Evolutionary conservation across 2,113 vertebrate genomes (phyloP), one percentile per base, ranked within the genome.

Genomic region (Bettongia penicillata): DNA sequence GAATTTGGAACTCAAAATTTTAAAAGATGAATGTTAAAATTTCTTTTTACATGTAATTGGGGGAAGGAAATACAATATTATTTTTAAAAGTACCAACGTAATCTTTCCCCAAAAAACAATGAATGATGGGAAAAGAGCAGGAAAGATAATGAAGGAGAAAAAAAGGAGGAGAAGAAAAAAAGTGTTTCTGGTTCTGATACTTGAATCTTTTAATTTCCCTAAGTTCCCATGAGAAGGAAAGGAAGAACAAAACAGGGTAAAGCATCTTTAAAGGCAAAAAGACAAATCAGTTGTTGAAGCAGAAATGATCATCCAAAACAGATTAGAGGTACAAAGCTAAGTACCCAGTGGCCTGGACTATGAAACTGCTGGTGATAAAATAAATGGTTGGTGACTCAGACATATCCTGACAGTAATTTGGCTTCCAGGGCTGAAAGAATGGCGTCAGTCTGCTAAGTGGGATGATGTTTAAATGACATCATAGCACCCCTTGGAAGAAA

Each of bases 381-480:
- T 51, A 2, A 51, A 89, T 9, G 3, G 0, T 92, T 8, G 94
- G 61, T 92, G 53, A 93, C 28, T 50, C 51, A 92, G n/a, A 49
- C 51, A 52, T 51, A 9, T 93, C 95, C 49, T 90, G 53, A 89
- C n/a, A 55, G n/a, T 31, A 89, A 89, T 95, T 93, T 61, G 48
- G 91, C 53, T 51, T 91, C 91, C 68, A 91, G 47, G 68, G 89
- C 37, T 93, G 91, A 94, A 53, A 52, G 91, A 53, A 1, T 91
- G 91, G 84, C 3, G 48, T 47, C 68, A 52, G 10, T 53, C 94
- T 53, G 91, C 91, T 51, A 93, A 95, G 90, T 61, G 51, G 89
- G 91, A 53, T 93, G 95, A 89, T 3, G 24, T n/a, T 43, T 95
- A 90, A 84, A 94, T 89, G 91, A 91, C 94, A 90, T 31, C 3